Conservation (phyloP, 2,797 vertebrate species). For the Gorsachius magnificus region DNA sequence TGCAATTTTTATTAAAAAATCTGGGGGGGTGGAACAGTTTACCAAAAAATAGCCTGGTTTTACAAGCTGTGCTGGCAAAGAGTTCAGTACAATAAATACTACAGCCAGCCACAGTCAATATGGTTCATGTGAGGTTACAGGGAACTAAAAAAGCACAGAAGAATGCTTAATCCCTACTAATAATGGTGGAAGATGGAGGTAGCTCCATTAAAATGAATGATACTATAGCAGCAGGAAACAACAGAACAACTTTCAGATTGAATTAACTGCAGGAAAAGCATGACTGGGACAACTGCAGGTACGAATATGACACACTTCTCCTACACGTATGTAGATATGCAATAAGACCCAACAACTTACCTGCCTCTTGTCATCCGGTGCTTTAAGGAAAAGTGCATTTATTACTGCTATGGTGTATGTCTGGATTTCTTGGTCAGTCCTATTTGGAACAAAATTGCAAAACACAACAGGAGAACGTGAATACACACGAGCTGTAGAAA, state of each 20-base stretch:
- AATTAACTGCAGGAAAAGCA: neutral
- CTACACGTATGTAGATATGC: neutral
- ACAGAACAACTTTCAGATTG: neutral
- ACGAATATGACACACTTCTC: neutral
- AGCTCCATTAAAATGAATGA: neutral
- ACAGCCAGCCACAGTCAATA: slow-evolving; percentile 27
- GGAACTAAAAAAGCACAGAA: neutral
- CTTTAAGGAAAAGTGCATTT: slow-evolving; percentile 97
- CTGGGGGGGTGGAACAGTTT: neutral
- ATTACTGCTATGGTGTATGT: slow-evolving; percentile 96
- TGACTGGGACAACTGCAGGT: neutral
- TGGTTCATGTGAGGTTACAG: slow-evolving; percentile 36
- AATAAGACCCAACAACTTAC: slow-evolving; percentile 68
- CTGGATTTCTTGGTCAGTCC: slow-evolving; percentile 96
- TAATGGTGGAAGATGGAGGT: neutral
- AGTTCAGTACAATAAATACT: slow-evolving; percentile 31
- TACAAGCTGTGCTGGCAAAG: slow-evolving; percentile 32
- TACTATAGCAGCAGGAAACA: neutral
- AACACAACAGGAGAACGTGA: neutral
- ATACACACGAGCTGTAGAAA: neutral
- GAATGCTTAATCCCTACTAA: neutral
- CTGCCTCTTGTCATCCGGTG: slow-evolving; percentile 96
- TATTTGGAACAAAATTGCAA: slow-evolving; percentile 62
- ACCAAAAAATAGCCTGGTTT: neutral
- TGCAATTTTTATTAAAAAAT: neutral